Evolutionary conservation across 2,888 invertebrate genomes (phyloP).

Genomic region (Chrysopilus asiliformis): DNA sequence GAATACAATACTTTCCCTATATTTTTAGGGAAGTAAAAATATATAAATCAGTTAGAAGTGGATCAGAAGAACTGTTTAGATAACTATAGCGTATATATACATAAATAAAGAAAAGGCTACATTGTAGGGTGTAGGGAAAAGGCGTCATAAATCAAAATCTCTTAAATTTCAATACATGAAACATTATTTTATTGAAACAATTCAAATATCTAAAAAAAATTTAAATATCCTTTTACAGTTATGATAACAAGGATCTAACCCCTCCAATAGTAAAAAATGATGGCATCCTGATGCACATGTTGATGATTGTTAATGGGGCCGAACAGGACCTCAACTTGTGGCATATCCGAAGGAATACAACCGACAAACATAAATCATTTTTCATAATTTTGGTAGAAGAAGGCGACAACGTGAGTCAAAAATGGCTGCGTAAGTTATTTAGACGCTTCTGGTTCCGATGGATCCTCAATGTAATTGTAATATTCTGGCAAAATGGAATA

Average conservation of each 20-base stretch:
- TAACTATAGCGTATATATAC: no score
- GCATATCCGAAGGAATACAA: constrained; percentile 26
- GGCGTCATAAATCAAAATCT: no score
- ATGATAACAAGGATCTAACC: constrained; percentile 15
- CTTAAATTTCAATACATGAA: no score
- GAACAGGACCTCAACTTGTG: constrained; percentile 23
- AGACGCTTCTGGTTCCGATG: constrained; percentile 40
- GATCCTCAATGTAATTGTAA: constrained; percentile 37
- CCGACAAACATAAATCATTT: constrained; percentile 27
- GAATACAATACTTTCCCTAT: no score
- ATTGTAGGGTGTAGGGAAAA: no score
- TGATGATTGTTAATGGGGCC: constrained; percentile 26
- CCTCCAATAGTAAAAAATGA: constrained; percentile 24
- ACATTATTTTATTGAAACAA: no score
- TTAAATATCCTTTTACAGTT: constrained; percentile 16
- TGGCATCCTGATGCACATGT: constrained; percentile 27
- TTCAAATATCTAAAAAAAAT: no score
- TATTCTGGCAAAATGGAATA: constrained; percentile 27
- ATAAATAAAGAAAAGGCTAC: no score
- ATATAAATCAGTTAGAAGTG: no score
- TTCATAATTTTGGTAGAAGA: constrained; percentile 27
- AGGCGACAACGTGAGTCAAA: constrained; percentile 10
- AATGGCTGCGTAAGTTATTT: constrained; percentile 38
- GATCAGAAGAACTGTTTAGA: no score
- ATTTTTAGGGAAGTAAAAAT: no score